Conservation (phyloP, 2,113 vertebrate species). For the Tringa solitaria region DNA sequence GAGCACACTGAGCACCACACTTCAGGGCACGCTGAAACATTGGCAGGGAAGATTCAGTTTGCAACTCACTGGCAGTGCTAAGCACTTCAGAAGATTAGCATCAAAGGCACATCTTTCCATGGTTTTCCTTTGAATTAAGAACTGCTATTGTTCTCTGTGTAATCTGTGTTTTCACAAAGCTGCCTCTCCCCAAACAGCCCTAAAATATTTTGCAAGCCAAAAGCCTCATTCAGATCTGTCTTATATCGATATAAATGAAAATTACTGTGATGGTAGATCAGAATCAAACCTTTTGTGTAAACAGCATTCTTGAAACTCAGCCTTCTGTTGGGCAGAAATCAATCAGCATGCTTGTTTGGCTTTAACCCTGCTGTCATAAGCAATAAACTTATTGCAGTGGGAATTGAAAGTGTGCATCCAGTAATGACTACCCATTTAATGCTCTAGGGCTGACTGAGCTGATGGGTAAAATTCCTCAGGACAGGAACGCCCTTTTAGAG, state of each 20-base stretch:
- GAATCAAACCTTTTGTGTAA: conserved; percentile 25
- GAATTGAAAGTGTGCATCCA: not conserved
- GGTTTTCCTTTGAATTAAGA: conserved; percentile 13
- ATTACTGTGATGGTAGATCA: not conserved
- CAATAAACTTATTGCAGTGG: not conserved
- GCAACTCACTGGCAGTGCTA: not conserved
- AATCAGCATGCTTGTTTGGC: conserved; percentile 26
- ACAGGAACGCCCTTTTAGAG: not conserved
- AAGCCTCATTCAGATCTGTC: not conserved
- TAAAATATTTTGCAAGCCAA: conserved; percentile 15
- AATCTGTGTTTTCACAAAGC: conserved; percentile 13
- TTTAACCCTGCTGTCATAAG: conserved; percentile 30
- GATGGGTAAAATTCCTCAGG: not conserved
- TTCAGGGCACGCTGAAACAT: not conserved
- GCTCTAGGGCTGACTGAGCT: not conserved
- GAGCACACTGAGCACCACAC: too few species aligned
- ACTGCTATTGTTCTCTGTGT: not conserved
- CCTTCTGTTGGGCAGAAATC: conserved; percentile 45
- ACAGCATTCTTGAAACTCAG: conserved; percentile 45
- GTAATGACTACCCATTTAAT: not conserved
- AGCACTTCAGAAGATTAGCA: not conserved
- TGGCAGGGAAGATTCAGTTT: not conserved
- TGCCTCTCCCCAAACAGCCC: not conserved
- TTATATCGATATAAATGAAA: conserved; percentile 10
- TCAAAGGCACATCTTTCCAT: conserved; percentile 2